Evolutionary conservation across 2,113 vertebrate genomes (phyloP).

Genomic region (Misgurnus anguillicaudatus): DNA sequence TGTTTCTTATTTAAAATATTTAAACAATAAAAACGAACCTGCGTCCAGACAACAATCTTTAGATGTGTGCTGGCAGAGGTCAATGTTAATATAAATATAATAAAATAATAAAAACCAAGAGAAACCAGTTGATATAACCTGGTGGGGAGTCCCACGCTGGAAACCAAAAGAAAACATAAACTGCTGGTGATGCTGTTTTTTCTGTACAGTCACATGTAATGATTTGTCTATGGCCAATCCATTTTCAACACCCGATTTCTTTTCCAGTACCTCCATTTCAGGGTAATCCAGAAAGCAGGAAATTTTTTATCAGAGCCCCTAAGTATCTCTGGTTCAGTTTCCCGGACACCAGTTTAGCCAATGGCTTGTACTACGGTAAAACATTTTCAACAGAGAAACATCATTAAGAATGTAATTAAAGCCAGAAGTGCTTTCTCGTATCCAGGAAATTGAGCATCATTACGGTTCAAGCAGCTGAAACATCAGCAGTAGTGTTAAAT

Average conservation of each 20-base stretch:
- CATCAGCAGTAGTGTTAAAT: not conserved
- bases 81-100: too few relatives aligned
- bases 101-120: too few relatives aligned
- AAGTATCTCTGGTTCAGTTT: constrained; percentile 20
- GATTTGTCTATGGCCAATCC: constrained; percentile 13
- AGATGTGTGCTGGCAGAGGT: not conserved
- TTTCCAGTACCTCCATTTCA: constrained; percentile 13
- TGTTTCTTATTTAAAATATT: not conserved
- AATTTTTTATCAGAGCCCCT: not conserved
- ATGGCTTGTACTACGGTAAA: constrained; percentile 1
- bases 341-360: constrained; percentile 14
- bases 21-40: not conserved
- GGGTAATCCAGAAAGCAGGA: constrained; percentile 20
- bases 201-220: not conserved
- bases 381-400: constrained; percentile 11
- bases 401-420: constrained; percentile 31
- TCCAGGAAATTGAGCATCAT: constrained; percentile 29
- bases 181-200: too few relatives aligned
- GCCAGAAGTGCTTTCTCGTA: constrained; percentile 2
- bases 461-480: not conserved
- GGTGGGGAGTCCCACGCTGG: too few relatives aligned
- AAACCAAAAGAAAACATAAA: too few relatives aligned
- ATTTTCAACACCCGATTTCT: constrained; percentile 7
- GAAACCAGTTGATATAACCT: too few relatives aligned
- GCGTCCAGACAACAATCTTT: not conserved